Evolutionary conservation across 1,140 invertebrate species (phyloP), one percentile per base, ranked within the genome.

Genomic region (Drosophila rufa): DNA sequence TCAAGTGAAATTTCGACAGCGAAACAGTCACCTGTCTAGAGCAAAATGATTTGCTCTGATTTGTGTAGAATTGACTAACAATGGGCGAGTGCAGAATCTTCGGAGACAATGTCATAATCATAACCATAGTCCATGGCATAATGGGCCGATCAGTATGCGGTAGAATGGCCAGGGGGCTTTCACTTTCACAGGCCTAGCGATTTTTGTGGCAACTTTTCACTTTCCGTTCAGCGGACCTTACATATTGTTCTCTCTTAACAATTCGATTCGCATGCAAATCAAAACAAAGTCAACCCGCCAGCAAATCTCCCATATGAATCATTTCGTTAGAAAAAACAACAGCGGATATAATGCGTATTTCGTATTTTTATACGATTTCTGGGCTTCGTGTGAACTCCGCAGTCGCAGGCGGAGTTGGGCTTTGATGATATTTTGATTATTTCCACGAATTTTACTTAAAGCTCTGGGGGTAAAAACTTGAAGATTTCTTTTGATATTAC

Each of bases 201-300:
- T 66, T 43, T 69, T 38, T 14, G 36, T 71, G 53, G 46, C 30
- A 14, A 59, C 57, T 46, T 76, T 84, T 84, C 75, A 79, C 81
- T 84, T 84, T 84, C 81, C 46, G 59, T 74, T 82, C 64, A 68
- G 60, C 80, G 62, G 69, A 51, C 40, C 3, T 3, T 36, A 36
- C 17, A 27, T 43, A 80, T 86, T 85, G 83, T 86, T 87, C 83
- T 87, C 75, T 51, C 51, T 22, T 33, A n/a, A 43, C 43, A 56
- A 64, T 69, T 66, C 53, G 46, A 80, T 84, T 86, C 75, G 75
- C 79, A 89, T 87, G 84, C 77, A 84, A 87, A 87, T 87, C 43
- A 53, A 53, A 80, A 73, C 45, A 66, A 58, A 77, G 53, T 40
- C 53, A 55, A 30, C 27, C 38, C 40, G 27, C 50, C 66, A 70